Base-by-base conservation (phyloP, 2,797 vertebrate species). In the Merluccius polli region DNA sequence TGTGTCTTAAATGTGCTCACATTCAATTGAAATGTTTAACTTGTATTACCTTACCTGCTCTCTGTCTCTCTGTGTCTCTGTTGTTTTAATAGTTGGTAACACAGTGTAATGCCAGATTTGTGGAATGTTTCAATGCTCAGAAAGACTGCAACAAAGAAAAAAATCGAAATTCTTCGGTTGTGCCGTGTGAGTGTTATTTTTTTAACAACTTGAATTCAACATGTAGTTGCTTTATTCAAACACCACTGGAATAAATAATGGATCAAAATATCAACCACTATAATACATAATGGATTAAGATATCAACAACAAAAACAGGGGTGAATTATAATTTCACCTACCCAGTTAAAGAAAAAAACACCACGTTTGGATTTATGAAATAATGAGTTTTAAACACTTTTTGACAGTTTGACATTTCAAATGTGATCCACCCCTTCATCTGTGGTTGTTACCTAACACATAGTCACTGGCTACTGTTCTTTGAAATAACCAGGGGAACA, bases 121-220 rank as follows among this genome's bases (percentile, higher is more conserved):
- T 93, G 77, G 97, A 98, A 75, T 97, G 96, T 92, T 96, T 97
- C 91, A 97, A 94, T 67, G 95, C 96, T 82, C 96, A 97, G 88
- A 98, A 98, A 84, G 96, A 98, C 80, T 97, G 95, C 91, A 98
- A 98, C 95, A 98, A 97, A 90, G 96, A 98, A 85, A 98, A 98
- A 89, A 98, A 98, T 88, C 94, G 95, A 77, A 98, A 96, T 89
- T 97, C 96, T 81, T 98, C 97, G 1, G 95, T 98, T 0, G 96
- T 98, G 86, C 96, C 96, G 1, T 95, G 97, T 98, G 93, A 96
- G 96, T 90, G 31, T 11, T n/a, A 15, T 7, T 27, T 48, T 21
- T 18, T 48, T n/a, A 59, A 52, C 15, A 5, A 52, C 44, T 59
- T 24, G 8, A 24, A 59, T 52, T 21, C 13, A 48, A n/a, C 18